Percentiles rank a stretch among this genome's conserved stretches.
phyloP scores from a whole-genome alignment of 2,797 vertebrate genomes.

The Epinephelus awoara region DNA sequence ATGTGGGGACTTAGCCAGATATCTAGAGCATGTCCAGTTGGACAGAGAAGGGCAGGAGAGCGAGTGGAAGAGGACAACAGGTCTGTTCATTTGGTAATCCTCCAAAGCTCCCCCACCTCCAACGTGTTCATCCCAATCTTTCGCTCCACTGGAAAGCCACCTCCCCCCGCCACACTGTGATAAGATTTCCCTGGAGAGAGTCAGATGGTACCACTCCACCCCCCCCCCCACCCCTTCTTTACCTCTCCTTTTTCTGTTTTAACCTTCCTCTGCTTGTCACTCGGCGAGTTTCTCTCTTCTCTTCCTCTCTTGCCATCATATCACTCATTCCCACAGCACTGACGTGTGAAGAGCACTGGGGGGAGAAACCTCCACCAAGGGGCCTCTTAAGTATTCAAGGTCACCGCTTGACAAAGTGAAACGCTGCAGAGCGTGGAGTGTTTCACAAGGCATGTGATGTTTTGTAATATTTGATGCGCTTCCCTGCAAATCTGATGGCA shows the following conservation, averaged over 20 bases:
- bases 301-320: conserved; percentile 58
- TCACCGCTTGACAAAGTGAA: conserved; percentile 68
- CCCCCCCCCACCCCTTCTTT: conserved; percentile 23
- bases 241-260: conserved; percentile 32
- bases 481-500: conserved; percentile 63
- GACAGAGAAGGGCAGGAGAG: conserved; percentile 25
- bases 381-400: conserved; percentile 77
- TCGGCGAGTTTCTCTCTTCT: conserved; percentile 38
- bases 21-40: conserved; percentile 62
- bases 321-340: conserved; percentile 65
- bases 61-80: conserved; percentile 59
- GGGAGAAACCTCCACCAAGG: conserved; percentile 46
- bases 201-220: conserved; percentile 62
- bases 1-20: conserved; percentile 51
- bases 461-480: conserved; percentile 76
- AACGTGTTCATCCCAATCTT: conserved; percentile 59
- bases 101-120: conserved; percentile 40
- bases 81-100: conserved; percentile 72
- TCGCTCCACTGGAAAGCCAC: conserved; percentile 43
- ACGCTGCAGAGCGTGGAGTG: conserved; percentile 45
- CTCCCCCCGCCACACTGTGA: conserved; percentile 26
- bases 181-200: conserved; percentile 78
- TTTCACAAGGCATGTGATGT: conserved; percentile 76
- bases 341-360: conserved; percentile 73
- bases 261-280: conserved; percentile 48